Percentiles rank a stretch among this genome's conserved stretches.
phyloP scores from a whole-genome alignment of 2,797 vertebrate genomes.

The Mastacembelus armatus region DNA sequence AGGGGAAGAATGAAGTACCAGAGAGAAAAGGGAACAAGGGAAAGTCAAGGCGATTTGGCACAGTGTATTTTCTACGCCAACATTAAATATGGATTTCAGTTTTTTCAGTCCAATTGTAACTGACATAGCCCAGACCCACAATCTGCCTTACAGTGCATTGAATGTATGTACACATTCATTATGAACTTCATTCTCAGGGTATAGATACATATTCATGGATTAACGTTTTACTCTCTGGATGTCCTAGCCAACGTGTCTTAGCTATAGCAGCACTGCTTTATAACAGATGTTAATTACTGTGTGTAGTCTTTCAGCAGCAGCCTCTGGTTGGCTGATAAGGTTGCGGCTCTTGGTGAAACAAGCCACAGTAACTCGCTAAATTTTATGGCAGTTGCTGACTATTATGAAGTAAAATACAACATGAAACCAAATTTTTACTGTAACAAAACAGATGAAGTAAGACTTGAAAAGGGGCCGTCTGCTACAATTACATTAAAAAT shows the following conservation, averaged over 20 bases:
- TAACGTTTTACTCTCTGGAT: conserved; percentile 6
- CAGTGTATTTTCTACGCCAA: conserved; percentile 45
- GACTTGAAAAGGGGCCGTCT: no score
- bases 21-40: conserved; percentile 36
- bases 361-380: background rate
- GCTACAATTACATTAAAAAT: no score
- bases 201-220: conserved; percentile 1
- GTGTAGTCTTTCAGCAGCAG: no score
- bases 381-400: background rate
- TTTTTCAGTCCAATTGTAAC: conserved; percentile 35
- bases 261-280: no score
- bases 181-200: background rate
- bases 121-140: conserved; percentile 28
- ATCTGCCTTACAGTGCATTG: conserved; percentile 1
- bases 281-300: background rate
- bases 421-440: background rate
- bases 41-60: conserved; percentile 47
- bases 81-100: conserved; percentile 55
- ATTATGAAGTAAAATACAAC: background rate
- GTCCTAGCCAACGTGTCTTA: background rate
- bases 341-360: background rate
- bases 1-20: conserved; percentile 24
- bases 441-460: background rate
- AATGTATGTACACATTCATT: conserved; percentile 7
- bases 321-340: background rate